Conservation (phyloP, 2,888 invertebrate species). For the Slavum lentiscoides region DNA sequence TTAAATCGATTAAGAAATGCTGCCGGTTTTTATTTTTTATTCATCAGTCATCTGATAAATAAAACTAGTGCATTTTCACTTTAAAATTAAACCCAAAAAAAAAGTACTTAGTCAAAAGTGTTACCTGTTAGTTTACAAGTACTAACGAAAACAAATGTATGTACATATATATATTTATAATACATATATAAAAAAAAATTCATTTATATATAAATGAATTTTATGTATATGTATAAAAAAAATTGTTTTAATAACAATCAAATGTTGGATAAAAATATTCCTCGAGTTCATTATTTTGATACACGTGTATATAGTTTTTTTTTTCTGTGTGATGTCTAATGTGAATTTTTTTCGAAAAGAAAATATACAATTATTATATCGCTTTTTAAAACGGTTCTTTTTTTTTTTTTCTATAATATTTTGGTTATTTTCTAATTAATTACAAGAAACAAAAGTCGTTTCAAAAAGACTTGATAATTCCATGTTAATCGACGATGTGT, state of each 20-base stretch:
- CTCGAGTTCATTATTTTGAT: slow-evolving; percentile 53
- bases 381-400: slow-evolving; percentile 45
- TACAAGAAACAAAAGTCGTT: slow-evolving; percentile 9
- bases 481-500: slow-evolving; percentile 5
- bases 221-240: slow-evolving; percentile 32
- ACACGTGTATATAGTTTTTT: slow-evolving; percentile 50
- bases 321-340: slow-evolving; percentile 53
- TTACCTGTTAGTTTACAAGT: slow-evolving; percentile 51
- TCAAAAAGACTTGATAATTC: slow-evolving; percentile 35
- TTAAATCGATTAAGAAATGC: slow-evolving; percentile 25
- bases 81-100: slow-evolving; percentile 34
- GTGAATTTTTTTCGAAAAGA: slow-evolving; percentile 53
- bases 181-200: slow-evolving; percentile 33
- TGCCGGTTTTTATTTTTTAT: slow-evolving; percentile 35
- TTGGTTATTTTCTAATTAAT: slow-evolving; percentile 22
- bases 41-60: slow-evolving; percentile 25
- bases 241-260: slow-evolving; percentile 53
- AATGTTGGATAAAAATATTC: slow-evolving; percentile 50
- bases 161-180: slow-evolving; percentile 36
- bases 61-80: slow-evolving; percentile 50
- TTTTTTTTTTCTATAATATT: background rate
- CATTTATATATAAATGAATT: slow-evolving; percentile 26
- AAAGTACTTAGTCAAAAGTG: slow-evolving; percentile 53
- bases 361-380: slow-evolving; percentile 53
- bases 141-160: slow-evolving; percentile 47